Percentiles rank a stretch among this genome's conserved stretches.
phyloP scores from a whole-genome alignment of 2,888 invertebrate species.

The Oligia latruncula region DNA sequence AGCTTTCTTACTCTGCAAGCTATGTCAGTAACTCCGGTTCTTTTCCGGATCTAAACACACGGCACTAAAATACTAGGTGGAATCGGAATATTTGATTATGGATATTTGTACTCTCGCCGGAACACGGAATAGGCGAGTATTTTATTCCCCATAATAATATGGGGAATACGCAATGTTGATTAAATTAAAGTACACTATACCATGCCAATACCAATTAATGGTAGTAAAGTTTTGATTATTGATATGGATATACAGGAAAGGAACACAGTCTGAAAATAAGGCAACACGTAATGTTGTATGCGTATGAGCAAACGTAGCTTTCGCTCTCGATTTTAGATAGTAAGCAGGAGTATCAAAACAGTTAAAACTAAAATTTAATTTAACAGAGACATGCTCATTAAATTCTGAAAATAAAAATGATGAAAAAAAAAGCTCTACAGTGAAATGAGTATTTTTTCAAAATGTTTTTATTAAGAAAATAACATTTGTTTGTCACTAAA shows the following conservation, averaged over 20 bases:
- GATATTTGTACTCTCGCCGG: background rate
- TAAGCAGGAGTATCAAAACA: background rate
- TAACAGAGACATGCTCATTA: background rate
- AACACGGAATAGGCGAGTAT: background rate
- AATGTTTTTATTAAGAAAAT: background rate
- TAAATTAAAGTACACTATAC: background rate
- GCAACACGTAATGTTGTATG: background rate
- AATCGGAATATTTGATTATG: background rate
- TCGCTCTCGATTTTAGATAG: background rate
- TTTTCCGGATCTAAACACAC: background rate
- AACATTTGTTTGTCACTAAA: background rate
- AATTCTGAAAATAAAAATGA: background rate
- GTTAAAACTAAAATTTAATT: too few species aligned
- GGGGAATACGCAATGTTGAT: background rate
- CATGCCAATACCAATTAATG: background rate
- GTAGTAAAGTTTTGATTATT: background rate
- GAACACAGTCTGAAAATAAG: background rate
- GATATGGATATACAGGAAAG: background rate
- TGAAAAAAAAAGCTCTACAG: background rate
- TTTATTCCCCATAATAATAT: background rate
- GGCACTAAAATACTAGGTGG: background rate
- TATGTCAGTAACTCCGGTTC: background rate
- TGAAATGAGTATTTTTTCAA: background rate
- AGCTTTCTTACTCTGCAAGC: background rate
- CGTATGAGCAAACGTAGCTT: background rate